Evolutionary conservation across 1,140 invertebrate species (phyloP).

Genomic region (Ptiloglossa arizonensis): DNA sequence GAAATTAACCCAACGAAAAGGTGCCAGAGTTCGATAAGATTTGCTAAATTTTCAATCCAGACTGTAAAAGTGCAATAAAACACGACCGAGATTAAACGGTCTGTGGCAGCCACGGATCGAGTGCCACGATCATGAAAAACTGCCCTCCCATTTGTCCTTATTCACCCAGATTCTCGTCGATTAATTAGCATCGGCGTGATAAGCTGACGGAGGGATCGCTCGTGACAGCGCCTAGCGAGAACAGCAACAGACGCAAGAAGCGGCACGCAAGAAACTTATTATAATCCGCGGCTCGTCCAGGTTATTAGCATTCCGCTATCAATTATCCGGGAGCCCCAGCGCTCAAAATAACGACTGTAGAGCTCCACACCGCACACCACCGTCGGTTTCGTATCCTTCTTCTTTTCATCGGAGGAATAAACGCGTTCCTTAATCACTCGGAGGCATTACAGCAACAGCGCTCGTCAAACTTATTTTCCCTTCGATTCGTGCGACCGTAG

Average conservation of each 20-base stretch:
- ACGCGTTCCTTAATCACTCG: slow-evolving; percentile 11
- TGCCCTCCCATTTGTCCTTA: slow-evolving; percentile 7
- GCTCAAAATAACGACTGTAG: slow-evolving; percentile 27
- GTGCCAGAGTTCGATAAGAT: no score
- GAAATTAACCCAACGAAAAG: no score
- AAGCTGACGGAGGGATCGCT: slow-evolving; percentile 44
- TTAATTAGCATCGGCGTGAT: slow-evolving; percentile 52
- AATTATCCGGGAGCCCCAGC: slow-evolving; percentile 32
- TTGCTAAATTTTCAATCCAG: no score
- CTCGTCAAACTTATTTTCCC: not conserved
- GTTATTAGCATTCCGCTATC: slow-evolving; percentile 74
- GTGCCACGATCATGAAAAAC: not conserved
- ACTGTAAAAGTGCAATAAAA: not conserved
- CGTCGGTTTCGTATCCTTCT: not conserved
- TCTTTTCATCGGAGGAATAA: slow-evolving; percentile 12
- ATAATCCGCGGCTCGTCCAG: slow-evolving; percentile 75
- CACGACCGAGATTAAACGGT: not conserved
- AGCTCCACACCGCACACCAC: not conserved
- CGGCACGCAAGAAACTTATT: slow-evolving; percentile 71
- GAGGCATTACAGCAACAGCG: not conserved
- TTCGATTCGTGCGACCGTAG: not conserved
- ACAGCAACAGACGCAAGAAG: slow-evolving; percentile 42
- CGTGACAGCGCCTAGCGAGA: slow-evolving; percentile 40
- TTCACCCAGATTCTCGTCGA: slow-evolving; percentile 12
- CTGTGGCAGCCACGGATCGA: not conserved